These are phyloP conservation scores for Glareola pratincola DNA, from an alignment of 2,113 vertebrate species.

Conservation along the genomic window DNA sequence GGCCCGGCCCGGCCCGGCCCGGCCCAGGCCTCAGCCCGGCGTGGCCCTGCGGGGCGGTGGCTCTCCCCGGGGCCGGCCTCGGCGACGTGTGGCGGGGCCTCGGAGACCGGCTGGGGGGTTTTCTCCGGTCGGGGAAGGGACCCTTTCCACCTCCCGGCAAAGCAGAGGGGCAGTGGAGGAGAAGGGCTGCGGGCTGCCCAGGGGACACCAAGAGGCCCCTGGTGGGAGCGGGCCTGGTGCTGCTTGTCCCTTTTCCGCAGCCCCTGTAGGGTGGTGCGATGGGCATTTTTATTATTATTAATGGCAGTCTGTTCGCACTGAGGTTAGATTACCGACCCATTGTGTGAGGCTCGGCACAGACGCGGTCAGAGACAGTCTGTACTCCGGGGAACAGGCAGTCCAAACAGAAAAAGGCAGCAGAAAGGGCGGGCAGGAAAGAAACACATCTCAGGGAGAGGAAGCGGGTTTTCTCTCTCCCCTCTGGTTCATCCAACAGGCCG, in stretches of 20 bases:
- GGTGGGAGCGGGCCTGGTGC: background rate
- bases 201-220: background rate
- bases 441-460: background rate
- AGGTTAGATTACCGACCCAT: slow-evolving; percentile 32
- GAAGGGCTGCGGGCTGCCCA: background rate
- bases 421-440: background rate
- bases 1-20: background rate
- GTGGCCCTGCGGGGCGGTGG: background rate
- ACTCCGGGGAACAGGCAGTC: background rate
- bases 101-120: background rate
- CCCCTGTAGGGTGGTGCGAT: background rate
- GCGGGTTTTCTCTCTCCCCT: background rate
- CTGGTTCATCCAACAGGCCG: background rate
- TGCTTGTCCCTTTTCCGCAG: background rate
- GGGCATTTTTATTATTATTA: slow-evolving; percentile 42
- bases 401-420: background rate
- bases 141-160: too few relatives aligned
- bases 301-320: background rate
- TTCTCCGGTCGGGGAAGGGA: background rate
- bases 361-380: slow-evolving; percentile 22
- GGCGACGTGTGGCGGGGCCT: background rate
- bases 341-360: slow-evolving; percentile 6
- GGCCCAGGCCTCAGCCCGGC: background rate
- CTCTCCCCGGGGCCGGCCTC: background rate
- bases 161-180: background rate